Evolutionary conservation across 1,140 invertebrate species (phyloP), one percentile per base, ranked within the genome.

Genomic region (Philopotamus ludificatus): DNA sequence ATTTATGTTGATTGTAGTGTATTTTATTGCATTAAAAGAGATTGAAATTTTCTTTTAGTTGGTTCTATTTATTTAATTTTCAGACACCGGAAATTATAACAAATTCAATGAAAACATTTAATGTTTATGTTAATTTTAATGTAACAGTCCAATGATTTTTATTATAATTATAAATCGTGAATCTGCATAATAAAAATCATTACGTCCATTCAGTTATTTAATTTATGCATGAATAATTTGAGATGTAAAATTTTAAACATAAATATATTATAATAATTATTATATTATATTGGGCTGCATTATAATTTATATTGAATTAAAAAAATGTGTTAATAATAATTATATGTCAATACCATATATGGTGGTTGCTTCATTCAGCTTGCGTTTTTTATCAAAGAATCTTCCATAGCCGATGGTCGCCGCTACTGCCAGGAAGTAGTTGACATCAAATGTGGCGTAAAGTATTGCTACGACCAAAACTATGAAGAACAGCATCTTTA

Each of bases 401-500:
- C 84, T 81, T 0, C 87, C 86, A 69, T 82, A 81, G 10, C 75
- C 77, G 2, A 91, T 80, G 0, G 86, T 89, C 47, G 86, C 83
- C 2, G 80, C 74, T 39, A 87, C 81, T 62, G 89, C 81, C 22
- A 91, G 69, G 68, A 90, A 91, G 71, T 92, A 91, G 74, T 91
- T 88, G 0, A 91, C 86, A 76, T 92, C 89, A 74, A 87, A 88
- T 28, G 89, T 80, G 12, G 89, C 76, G 71, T 90, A 92, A n/a
- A n/a, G n/a, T n/a, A n/a, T n/a, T n/a, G n/a, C n/a, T n/a, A n/a
- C n/a, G n/a, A n/a, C n/a, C n/a, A n/a, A n/a, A n/a, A n/a, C n/a
- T n/a, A n/a, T n/a, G n/a, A n/a, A n/a, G n/a, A n/a, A n/a, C n/a
- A n/a, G n/a, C n/a, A n/a, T n/a, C n/a, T n/a, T n/a, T n/a, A n/a